A percentile compares a stretch with the other conserved stretches of the same genome.
These are phyloP conservation scores for Galerucella calmariensis DNA, from an alignment of 2,888 invertebrate species.

Conservation along the genomic window DNA sequence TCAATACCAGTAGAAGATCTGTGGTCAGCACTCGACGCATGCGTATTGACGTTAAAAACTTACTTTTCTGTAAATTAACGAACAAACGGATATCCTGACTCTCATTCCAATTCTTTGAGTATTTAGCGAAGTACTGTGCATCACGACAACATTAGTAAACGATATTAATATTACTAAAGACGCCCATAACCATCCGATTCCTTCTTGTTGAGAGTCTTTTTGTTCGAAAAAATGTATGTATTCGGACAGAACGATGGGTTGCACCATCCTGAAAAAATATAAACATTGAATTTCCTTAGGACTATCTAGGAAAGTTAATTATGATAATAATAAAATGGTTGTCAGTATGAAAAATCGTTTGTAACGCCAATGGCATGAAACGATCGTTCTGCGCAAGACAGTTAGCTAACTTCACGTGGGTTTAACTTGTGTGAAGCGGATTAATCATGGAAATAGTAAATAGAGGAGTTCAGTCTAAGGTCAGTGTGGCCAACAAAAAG, in stretches of 20 bases:
- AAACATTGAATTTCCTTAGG: slow-evolving; percentile 1
- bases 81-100: slow-evolving; percentile 80
- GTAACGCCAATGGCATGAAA: too few species aligned
- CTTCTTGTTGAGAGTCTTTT: slow-evolving; percentile 65
- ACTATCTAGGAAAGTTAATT: too few species aligned
- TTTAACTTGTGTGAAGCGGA: too few species aligned
- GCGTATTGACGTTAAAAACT: slow-evolving; percentile 15
- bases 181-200: slow-evolving; percentile 76
- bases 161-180: slow-evolving; percentile 71
- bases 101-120: slow-evolving; percentile 79
- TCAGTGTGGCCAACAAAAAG: too few species aligned
- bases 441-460: too few species aligned
- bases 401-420: too few species aligned
- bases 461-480: too few species aligned
- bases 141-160: slow-evolving; percentile 70
- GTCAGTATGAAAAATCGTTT: too few species aligned
- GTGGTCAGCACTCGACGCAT: too few species aligned
- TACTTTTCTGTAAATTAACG: slow-evolving; percentile 87
- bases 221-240: slow-evolving; percentile 72
- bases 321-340: too few species aligned
- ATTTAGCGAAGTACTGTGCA: slow-evolving; percentile 73
- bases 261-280: slow-evolving; percentile 68
- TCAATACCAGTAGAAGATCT: too few species aligned
- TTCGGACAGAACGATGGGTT: slow-evolving; percentile 72
- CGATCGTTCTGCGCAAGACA: too few species aligned